Evolutionary conservation across 2,113 vertebrate species (phyloP), one percentile per base, ranked within the genome.

Genomic region (Rhinolophus sinicus): DNA sequence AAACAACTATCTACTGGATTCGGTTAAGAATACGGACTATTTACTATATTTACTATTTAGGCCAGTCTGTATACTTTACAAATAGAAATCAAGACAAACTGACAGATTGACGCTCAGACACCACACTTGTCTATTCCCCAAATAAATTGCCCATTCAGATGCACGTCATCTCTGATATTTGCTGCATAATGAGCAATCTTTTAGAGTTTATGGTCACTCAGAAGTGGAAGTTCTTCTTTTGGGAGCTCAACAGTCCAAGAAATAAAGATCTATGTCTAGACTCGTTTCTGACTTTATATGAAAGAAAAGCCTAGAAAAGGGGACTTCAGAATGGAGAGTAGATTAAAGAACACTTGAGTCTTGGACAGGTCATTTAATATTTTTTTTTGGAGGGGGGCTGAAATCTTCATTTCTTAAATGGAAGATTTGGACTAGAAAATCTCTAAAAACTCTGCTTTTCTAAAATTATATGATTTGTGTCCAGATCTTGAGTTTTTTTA

Each of bases 391-490:
- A 8, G 3, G 26, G 26, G 26, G 11, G 10, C n/a, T 81, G 30
- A 88, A 89, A 86, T 81, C 47, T 50, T 85, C 54, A 76, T 87
- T 11, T 30, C 8, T 96, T 62, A 83, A 85, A 81, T 84, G 28
- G n/a, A 21, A 88, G 21, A 65, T 19, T 70, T 86, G 5, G 16
- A 65, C 30, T 92, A 75, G 21, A 73, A 65, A 82, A 78, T 52
- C 35, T 52, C 50, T 89, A 96, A 82, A 88, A 76, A 64, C 44
- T 81, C 62, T 77, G 5, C 70, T 73, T 92, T 73, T 84, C 24
- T 69, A 87, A 94, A 87, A 67, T 30, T 40, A 12, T 80, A 22
- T 54, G 4, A 64, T 58, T 54, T 70, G 26, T 93, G 38, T 84
- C 12, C n/a, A 76, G 18, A 70, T 94, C 35, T 58, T 73, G 73